These are phyloP conservation scores for Bombus superbus DNA, from an alignment of 1,140 invertebrate species.

Conservation along the genomic window DNA sequence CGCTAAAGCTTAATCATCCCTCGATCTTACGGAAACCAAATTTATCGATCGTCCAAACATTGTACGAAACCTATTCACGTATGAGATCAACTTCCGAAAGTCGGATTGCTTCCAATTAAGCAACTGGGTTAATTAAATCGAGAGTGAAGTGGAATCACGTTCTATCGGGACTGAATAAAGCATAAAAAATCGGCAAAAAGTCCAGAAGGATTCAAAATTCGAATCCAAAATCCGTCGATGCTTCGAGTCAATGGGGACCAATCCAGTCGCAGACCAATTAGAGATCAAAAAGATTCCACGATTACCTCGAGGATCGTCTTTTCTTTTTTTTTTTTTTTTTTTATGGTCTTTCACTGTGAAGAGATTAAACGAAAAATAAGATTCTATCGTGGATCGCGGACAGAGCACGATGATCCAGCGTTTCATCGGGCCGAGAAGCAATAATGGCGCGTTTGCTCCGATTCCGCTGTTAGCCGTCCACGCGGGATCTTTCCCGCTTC, in stretches of 20 bases:
- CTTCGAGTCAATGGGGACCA: too few relatives aligned
- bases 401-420: slow-evolving; percentile 33
- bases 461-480: slow-evolving; percentile 38
- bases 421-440: not conserved
- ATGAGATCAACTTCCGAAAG: not conserved
- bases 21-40: not conserved
- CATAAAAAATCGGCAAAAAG: too few relatives aligned
- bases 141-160: not conserved
- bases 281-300: not conserved
- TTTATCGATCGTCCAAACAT: not conserved
- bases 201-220: not conserved
- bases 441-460: slow-evolving; percentile 45
- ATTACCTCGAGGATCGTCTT: not conserved
- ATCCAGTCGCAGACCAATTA: not conserved
- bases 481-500: slow-evolving; percentile 33
- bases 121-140: not conserved
- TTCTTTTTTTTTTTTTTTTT: too few relatives aligned
- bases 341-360: not conserved
- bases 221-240: not conserved
- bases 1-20: not conserved
- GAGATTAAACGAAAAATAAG: slow-evolving; percentile 9
- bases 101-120: not conserved
- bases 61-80: not conserved
- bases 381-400: not conserved
- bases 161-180: not conserved